Percentiles rank a stretch among this genome's conserved stretches.
Evolutionary conservation across 2,113 vertebrate species (phyloP).

Genomic region (Vulpes vulpes): DNA sequence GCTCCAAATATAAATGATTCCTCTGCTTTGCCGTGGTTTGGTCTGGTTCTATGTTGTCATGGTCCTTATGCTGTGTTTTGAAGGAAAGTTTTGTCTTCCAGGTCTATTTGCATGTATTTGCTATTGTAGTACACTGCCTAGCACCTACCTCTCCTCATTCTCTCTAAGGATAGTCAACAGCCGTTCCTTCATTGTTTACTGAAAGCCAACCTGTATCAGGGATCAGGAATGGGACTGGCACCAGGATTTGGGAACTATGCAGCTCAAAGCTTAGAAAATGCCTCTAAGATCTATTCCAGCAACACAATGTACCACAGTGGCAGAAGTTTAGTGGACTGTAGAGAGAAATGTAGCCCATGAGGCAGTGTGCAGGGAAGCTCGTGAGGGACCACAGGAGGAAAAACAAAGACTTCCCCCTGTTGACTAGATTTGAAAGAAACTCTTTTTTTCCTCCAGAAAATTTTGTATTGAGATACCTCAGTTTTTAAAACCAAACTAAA

Average conservation of each 20-base stretch:
- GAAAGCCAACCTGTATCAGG: neutral
- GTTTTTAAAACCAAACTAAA: constrained; percentile 34
- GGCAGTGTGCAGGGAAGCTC: fast-evolving
- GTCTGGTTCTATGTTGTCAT: neutral
- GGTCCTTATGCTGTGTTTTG: neutral
- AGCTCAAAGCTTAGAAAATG: neutral
- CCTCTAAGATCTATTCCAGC: neutral
- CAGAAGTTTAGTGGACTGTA: neutral
- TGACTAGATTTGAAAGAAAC: neutral
- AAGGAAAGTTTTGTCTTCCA: neutral
- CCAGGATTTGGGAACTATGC: neutral
- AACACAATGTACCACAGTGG: fast-evolving
- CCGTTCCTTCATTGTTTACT: neutral
- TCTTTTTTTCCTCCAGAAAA: neutral
- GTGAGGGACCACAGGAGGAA: fast-evolving
- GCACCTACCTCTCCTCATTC: neutral
- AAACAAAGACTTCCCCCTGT: neutral
- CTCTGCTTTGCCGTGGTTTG: neutral
- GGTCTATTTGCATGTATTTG: neutral
- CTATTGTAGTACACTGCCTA: neutral
- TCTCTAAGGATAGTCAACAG: neutral
- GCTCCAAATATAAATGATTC: neutral
- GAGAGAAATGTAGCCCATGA: neutral
- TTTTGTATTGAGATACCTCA: neutral
- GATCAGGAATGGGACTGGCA: neutral